Conservation (phyloP, 2,113 vertebrate species). For the Rynchops niger region DNA sequence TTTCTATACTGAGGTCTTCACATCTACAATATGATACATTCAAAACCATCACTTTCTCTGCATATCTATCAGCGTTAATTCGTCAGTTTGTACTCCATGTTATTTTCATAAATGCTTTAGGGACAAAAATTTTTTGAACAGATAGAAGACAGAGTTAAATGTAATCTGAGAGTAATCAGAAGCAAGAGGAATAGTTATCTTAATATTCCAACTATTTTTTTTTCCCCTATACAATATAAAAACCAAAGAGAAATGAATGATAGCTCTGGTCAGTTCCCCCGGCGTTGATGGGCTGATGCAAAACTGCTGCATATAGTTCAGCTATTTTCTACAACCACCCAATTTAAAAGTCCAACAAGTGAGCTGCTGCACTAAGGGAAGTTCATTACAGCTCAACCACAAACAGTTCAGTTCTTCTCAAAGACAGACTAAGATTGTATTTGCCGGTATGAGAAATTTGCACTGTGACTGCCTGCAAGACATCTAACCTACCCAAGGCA, state of each 20-base stretch:
- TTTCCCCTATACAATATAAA: not conserved
- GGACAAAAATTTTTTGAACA: not conserved
- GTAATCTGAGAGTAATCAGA: not conserved
- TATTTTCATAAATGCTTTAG: constrained; percentile 41
- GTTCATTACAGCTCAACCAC: not conserved
- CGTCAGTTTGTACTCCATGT: constrained; percentile 21
- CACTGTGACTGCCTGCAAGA: not conserved
- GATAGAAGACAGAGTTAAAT: not conserved
- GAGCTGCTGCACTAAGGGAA: not conserved
- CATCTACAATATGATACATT: constrained; percentile 36
- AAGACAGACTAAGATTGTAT: not conserved
- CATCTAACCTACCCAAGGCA: not conserved
- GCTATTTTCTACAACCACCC: not conserved
- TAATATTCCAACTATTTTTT: not conserved
- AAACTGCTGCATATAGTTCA: constrained; percentile 18
- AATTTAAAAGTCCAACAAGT: constrained; percentile 10
- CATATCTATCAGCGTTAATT: constrained; percentile 27
- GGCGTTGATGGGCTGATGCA: not conserved
- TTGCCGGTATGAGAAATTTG: not conserved
- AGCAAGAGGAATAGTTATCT: not conserved
- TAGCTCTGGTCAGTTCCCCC: not conserved
- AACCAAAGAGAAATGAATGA: not conserved
- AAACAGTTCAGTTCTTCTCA: not conserved
- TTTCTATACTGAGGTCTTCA: constrained; percentile 60
- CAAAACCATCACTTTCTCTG: constrained; percentile 32